These are phyloP conservation scores for Sinelater perroti DNA, from an alignment of 2,888 invertebrate genomes.

Conservation along the genomic window DNA sequence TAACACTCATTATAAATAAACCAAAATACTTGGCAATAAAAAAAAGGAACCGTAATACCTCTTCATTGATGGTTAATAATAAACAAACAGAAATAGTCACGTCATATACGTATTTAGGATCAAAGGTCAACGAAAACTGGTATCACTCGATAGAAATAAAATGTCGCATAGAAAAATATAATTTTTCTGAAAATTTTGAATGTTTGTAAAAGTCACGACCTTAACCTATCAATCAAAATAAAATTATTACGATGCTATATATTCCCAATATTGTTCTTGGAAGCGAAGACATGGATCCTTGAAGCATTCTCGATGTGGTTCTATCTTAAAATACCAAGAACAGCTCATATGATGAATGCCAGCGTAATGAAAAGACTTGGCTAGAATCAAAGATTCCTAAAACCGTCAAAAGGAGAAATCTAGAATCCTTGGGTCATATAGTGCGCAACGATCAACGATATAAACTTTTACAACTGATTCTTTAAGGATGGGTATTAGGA, in stretches of 20 bases:
- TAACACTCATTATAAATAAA: conserved; percentile 3
- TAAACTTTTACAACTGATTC: too few relatives aligned
- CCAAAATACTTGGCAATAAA: conserved; percentile 14
- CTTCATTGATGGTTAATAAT: background rate
- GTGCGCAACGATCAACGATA: background rate
- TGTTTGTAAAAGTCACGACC: background rate
- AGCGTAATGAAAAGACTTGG: background rate
- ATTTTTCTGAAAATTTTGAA: background rate
- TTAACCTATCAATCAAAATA: background rate
- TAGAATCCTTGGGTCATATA: background rate
- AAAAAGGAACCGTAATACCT: conserved; percentile 1
- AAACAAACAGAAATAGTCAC: background rate
- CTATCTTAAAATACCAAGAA: background rate
- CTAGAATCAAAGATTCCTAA: background rate
- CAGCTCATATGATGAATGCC: background rate
- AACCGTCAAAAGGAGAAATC: background rate
- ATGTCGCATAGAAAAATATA: background rate
- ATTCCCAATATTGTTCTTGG: background rate
- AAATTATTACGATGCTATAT: background rate
- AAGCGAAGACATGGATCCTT: background rate
- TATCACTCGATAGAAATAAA: background rate
- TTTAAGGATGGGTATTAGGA: background rate
- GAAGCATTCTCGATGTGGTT: conserved; percentile 1
- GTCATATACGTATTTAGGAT: background rate
- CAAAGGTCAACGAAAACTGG: background rate